Evolutionary conservation across 2,888 invertebrate species (phyloP).

Genomic region (Drosophila neotestacea): DNA sequence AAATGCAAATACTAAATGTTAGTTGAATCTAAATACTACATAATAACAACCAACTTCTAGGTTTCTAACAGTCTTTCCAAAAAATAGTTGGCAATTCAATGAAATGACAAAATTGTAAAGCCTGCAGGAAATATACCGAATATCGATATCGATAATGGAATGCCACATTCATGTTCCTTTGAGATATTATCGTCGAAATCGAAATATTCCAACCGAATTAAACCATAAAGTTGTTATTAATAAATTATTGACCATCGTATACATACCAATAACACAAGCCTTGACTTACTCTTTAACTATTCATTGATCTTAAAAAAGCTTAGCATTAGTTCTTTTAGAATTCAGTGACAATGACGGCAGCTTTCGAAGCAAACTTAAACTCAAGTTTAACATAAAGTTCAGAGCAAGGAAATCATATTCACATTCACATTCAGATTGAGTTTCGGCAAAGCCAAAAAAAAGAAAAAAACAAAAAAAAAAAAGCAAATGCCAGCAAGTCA

Average conservation of each 20-base stretch:
- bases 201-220: no score
- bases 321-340: constrained; percentile 23
- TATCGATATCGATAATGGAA: no score
- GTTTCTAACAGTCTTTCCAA: no score
- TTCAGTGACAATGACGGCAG: constrained; percentile 22
- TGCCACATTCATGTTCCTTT: no score
- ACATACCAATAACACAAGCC: neutral
- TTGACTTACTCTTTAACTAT: constrained; percentile 1
- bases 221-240: no score
- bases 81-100: no score
- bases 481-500: constrained; percentile 60
- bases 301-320: constrained; percentile 21
- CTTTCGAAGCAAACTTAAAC: constrained; percentile 1
- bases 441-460: constrained; percentile 31
- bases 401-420: constrained; percentile 60
- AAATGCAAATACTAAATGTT: no score
- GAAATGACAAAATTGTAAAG: no score
- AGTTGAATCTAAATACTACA: no score
- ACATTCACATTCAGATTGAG: constrained; percentile 43
- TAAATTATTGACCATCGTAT: neutral
- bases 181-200: no score
- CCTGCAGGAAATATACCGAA: no score
- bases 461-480: constrained; percentile 32
- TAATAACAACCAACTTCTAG: no score
- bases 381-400: constrained; percentile 17